Evolutionary conservation across 2,797 vertebrate species (phyloP).

Genomic region (Helostoma temminkii): DNA sequence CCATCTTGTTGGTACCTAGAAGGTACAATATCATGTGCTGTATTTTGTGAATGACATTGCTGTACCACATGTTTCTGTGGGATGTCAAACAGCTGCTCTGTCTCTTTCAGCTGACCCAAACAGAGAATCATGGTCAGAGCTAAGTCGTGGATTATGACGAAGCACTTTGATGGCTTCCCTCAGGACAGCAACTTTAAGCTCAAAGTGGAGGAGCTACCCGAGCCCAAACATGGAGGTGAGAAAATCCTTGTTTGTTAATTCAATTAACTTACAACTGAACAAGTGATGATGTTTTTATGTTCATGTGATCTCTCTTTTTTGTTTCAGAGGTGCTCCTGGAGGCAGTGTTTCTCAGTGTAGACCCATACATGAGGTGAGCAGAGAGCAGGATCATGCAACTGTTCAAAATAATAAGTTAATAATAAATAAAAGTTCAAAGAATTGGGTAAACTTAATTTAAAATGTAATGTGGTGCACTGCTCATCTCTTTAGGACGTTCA

Average conservation of each 20-base stretch:
- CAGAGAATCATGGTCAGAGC: conserved; percentile 88
- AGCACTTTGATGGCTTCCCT: conserved; percentile 89
- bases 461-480: no score
- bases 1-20: no score
- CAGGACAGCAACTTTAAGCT: conserved; percentile 88
- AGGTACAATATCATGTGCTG: no score
- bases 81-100: no score
- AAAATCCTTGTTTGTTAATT: neutral
- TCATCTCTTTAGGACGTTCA: neutral
- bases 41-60: no score
- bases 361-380: conserved; percentile 94
- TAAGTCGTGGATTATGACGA: conserved; percentile 87
- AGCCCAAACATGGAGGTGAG: conserved; percentile 91
- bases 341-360: conserved; percentile 91
- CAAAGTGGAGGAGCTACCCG: conserved; percentile 84
- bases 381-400: neutral
- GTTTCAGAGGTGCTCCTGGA: conserved; percentile 91
- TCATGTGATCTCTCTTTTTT: neutral
- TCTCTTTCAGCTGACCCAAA: no score
- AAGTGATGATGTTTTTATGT: neutral
- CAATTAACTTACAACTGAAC: no score
- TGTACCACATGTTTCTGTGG: no score
- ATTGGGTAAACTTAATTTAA: rapidly evolving
- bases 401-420: no score
- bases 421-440: no score